Evolutionary conservation across 2,797 vertebrate species (phyloP).

Genomic region (Fistularia tabacaria): DNA sequence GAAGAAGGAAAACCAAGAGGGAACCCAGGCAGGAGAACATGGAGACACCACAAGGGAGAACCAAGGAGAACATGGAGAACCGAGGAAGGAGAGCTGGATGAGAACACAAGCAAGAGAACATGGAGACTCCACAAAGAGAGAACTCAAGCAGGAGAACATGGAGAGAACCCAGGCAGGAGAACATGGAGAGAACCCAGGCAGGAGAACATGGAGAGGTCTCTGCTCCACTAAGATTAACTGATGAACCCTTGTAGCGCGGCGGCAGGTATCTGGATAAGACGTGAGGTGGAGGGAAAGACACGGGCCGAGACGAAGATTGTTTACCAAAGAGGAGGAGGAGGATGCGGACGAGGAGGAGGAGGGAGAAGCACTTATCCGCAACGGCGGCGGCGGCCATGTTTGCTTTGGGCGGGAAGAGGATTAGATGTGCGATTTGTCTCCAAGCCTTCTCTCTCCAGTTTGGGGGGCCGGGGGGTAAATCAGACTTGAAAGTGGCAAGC

Average conservation of each 20-base stretch:
- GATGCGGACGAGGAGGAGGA: background rate
- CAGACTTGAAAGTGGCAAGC: too few relatives aligned
- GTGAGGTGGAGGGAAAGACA: conserved; percentile 13
- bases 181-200: too few relatives aligned
- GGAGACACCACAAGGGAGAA: conserved; percentile 10
- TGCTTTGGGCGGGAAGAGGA: too few relatives aligned
- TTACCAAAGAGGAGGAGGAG: conserved; percentile 21
- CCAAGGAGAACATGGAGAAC: background rate
- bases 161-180: too few relatives aligned
- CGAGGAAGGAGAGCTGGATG: too few relatives aligned
- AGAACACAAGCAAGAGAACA: too few relatives aligned
- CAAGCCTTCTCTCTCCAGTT: too few relatives aligned
- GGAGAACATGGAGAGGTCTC: too few relatives aligned
- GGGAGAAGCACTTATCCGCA: conserved; percentile 6
- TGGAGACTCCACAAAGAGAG: too few relatives aligned
- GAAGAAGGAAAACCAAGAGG: too few relatives aligned
- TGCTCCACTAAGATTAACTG: background rate
- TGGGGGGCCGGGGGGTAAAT: too few relatives aligned
- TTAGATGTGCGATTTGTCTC: too few relatives aligned
- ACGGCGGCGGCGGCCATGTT: background rate
- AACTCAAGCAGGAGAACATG: background rate
- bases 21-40: conserved; percentile 1
- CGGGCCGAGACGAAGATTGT: conserved; percentile 8
- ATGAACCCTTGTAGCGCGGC: conserved; percentile 13
- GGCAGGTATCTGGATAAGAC: conserved; percentile 26